These are phyloP conservation scores for Drosophila kohkoa DNA, from an alignment of 1,140 invertebrate genomes.

Conservation along the genomic window DNA sequence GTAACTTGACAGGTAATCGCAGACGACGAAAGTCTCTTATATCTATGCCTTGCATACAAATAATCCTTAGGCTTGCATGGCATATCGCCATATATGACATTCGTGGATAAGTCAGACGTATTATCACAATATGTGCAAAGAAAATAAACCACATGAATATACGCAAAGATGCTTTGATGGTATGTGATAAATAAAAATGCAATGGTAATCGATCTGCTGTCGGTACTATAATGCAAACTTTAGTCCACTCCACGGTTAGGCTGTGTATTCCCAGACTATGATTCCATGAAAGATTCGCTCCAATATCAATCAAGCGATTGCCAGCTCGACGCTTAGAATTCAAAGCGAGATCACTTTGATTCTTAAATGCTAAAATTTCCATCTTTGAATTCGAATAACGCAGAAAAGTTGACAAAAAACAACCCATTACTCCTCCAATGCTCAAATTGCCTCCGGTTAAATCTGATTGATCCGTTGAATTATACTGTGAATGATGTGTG, in stretches of 20 bases:
- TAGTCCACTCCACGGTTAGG: not conserved
- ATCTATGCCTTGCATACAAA: not conserved
- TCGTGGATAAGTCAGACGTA: not conserved
- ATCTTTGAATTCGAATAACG: not conserved
- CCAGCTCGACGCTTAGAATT: not conserved
- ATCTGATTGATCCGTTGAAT: constrained; percentile 3
- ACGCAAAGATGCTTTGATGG: not conserved
- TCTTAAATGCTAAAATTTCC: not conserved
- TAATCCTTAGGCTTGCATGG: not conserved
- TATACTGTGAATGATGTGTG: not conserved
- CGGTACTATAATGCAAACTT: not conserved
- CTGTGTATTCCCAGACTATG: not conserved
- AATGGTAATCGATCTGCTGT: not conserved
- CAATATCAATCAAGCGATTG: constrained; percentile 1
- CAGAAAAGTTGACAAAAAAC: constrained; percentile 7
- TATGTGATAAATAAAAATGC: not conserved
- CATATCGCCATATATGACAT: not conserved
- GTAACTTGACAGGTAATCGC: constrained; percentile 12
- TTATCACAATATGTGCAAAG: not conserved
- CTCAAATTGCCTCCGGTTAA: not conserved
- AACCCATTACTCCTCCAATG: constrained; percentile 1
- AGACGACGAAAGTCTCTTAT: not conserved
- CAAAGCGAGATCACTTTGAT: not conserved
- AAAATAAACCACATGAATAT: not conserved
- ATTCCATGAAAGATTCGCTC: not conserved